A percentile compares a stretch with the other conserved stretches of the same genome.
Conservation (phyloP, 2,113 vertebrate species). For the Chrysochloris asiatica region DNA sequence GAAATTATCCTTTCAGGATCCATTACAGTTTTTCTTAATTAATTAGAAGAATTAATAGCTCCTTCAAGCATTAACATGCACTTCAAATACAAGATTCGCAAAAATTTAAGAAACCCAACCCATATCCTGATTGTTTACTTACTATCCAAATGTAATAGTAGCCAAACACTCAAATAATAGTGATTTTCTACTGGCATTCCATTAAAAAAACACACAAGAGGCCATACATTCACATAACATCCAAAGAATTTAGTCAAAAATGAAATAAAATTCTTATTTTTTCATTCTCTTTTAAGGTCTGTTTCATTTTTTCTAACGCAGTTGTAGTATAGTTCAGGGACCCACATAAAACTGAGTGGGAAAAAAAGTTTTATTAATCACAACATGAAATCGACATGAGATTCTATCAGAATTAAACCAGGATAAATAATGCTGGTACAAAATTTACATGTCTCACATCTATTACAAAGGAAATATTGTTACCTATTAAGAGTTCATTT, state of each 20-base stretch:
- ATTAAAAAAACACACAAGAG: not conserved
- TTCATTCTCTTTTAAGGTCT: not conserved
- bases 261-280: not conserved
- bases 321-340: not conserved
- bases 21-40: constrained; percentile 3
- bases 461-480: constrained; percentile 46
- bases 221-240: not conserved
- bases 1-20: constrained; percentile 17
- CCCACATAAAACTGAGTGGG: constrained; percentile 5
- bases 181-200: not conserved
- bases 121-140: not conserved
- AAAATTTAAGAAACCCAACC: constrained; percentile 46
- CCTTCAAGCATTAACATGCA: constrained; percentile 8
- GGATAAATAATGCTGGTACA: constrained; percentile 42
- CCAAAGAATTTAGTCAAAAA: not conserved
- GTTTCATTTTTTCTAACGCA: not conserved
- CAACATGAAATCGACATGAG: constrained; percentile 60
- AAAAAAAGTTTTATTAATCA: constrained; percentile 72
- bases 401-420: not conserved
- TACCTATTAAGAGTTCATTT: constrained; percentile 37
- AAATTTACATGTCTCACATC: constrained; percentile 60
- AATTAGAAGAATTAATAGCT: constrained; percentile 24
- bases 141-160: not conserved
- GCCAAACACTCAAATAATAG: not conserved
- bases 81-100: constrained; percentile 34